Evolutionary conservation across 2,797 vertebrate species (phyloP).

Genomic region (Ctenopoma kingsleyae): DNA sequence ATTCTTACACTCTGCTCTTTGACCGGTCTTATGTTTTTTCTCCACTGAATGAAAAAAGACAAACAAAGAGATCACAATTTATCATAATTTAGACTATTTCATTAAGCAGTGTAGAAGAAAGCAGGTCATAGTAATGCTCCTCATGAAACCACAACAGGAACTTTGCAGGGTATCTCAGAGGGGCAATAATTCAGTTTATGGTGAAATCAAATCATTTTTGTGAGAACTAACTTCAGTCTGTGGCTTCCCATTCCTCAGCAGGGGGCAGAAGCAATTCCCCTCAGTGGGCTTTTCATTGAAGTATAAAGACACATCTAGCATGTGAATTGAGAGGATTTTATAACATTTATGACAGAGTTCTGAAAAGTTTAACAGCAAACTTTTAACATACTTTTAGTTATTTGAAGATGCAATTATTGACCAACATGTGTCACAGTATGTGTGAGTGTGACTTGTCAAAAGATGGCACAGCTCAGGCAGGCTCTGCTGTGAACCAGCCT

Average conservation of each 20-base stretch:
- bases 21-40: neutral
- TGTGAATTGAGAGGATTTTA: neutral
- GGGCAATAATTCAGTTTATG: constrained; percentile 6
- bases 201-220: constrained; percentile 4
- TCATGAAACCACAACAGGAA: neutral
- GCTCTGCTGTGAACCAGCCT: neutral
- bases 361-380: constrained; percentile 29
- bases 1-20: constrained; percentile 1
- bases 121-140: neutral
- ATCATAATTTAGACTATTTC: neutral
- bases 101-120: neutral
- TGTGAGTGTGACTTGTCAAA: neutral
- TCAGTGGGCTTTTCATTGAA: neutral
- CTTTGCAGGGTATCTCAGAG: neutral
- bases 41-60: neutral
- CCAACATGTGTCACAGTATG: constrained; percentile 7
- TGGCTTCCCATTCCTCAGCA: neutral
- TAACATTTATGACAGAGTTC: constrained; percentile 3
- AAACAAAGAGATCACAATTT: constrained; percentile 1
- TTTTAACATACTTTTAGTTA: constrained; percentile 2
- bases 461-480: neutral
- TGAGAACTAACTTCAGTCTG: neutral
- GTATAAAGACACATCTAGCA: neutral
- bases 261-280: neutral
- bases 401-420: constrained; percentile 6